Evolutionary conservation across 2,113 vertebrate genomes (phyloP).

Genomic region (Cyprinodon tularosa): DNA sequence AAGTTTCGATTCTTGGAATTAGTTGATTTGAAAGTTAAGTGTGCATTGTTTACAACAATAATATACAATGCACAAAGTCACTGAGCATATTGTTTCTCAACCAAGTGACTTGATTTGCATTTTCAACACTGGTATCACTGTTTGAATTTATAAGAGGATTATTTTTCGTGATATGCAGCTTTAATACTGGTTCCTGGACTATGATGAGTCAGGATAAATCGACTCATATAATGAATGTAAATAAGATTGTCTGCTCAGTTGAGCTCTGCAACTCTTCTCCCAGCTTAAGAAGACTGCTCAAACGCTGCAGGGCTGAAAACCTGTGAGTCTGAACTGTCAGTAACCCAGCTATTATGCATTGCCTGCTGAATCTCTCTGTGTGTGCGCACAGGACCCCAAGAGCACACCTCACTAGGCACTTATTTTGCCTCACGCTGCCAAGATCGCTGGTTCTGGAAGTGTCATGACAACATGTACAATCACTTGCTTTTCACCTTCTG

Average conservation of each 20-base stretch:
- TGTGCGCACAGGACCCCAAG: constrained; percentile 21
- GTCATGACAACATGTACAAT: constrained; percentile 45
- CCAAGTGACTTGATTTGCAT: constrained; percentile 35
- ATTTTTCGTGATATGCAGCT: constrained; percentile 24
- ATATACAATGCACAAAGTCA: constrained; percentile 18
- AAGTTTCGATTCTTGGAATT: too few species aligned
- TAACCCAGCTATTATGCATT: constrained; percentile 42
- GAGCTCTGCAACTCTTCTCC: constrained; percentile 30
- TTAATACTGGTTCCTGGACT: constrained; percentile 52
- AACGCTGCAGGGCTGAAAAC: constrained; percentile 38
- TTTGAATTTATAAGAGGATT: constrained; percentile 23
- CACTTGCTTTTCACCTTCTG: constrained; percentile 23
- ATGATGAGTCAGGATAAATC: constrained; percentile 69
- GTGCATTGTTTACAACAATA: neutral
- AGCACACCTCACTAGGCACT: constrained; percentile 33
- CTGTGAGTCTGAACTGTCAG: constrained; percentile 52
- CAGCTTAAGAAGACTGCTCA: constrained; percentile 21
- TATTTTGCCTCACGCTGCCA: constrained; percentile 45
- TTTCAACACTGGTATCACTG: constrained; percentile 17
- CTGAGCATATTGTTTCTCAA: constrained; percentile 27
- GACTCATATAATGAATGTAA: constrained; percentile 59
- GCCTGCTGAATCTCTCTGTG: constrained; percentile 37
- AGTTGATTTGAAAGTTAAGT: too few species aligned
- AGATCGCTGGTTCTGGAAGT: constrained; percentile 41
- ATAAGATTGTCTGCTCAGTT: constrained; percentile 56